A percentile compares a stretch with the other conserved stretches of the same genome.
These are phyloP conservation scores for Kuschelorhynchus macadamiae DNA, from an alignment of 2,888 invertebrate genomes.

Conservation along the genomic window DNA sequence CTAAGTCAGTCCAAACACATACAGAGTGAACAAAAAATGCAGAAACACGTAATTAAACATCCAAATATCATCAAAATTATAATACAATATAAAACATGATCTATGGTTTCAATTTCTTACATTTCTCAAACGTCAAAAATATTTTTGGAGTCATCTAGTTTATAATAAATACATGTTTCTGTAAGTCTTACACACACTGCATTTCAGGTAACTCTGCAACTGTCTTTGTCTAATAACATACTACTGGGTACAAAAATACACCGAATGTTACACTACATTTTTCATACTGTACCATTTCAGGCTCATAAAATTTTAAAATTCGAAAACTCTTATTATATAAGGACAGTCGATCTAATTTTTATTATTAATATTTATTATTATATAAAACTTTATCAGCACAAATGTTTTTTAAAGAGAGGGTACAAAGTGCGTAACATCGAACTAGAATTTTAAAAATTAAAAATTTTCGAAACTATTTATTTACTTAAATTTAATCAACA, in stretches of 20 bases:
- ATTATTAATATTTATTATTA: conserved; percentile 61
- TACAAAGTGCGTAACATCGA: too few relatives aligned
- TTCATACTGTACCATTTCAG: conserved; percentile 68
- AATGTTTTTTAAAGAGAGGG: conserved; percentile 17
- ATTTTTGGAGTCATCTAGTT: too few relatives aligned
- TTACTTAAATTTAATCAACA: too few relatives aligned
- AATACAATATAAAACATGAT: too few relatives aligned
- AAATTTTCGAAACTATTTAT: too few relatives aligned
- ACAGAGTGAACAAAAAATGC: conserved; percentile 18
- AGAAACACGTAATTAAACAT: neutral
- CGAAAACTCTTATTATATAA: conserved; percentile 69
- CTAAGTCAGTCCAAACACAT: conserved; percentile 66
- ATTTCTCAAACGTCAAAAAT: too few relatives aligned
- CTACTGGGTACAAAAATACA: conserved; percentile 70
- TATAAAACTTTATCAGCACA: conserved; percentile 43
- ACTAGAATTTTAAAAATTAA: too few relatives aligned
- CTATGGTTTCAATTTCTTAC: too few relatives aligned
- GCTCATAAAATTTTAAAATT: conserved; percentile 70
- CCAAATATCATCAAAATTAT: too few relatives aligned
- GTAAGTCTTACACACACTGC: conserved; percentile 6
- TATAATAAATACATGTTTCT: too few relatives aligned
- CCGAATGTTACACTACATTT: conserved; percentile 66
- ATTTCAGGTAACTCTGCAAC: conserved; percentile 61
- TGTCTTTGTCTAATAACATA: conserved; percentile 63
- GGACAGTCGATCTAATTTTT: conserved; percentile 69